Conservation (phyloP, 2,113 vertebrate genomes). For the Cyphomyrus plagiostoma region DNA sequence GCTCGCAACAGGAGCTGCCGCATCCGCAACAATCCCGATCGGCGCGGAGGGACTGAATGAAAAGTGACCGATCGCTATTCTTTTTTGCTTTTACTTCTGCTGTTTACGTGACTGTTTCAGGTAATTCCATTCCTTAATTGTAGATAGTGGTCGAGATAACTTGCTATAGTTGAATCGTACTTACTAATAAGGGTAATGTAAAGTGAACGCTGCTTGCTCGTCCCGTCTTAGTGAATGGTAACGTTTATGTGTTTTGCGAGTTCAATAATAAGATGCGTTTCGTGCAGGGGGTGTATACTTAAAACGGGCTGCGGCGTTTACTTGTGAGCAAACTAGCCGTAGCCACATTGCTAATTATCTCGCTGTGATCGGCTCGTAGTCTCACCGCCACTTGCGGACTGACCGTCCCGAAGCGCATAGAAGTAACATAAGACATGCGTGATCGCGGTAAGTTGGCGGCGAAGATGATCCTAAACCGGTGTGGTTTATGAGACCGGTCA, state of each 20-base stretch:
- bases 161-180: background rate
- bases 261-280: background rate
- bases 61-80: background rate
- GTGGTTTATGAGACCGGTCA: background rate
- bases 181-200: background rate
- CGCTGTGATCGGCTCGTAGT: background rate
- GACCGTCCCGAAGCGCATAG: too few relatives aligned
- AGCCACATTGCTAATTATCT: background rate
- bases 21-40: background rate
- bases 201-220: background rate
- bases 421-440: background rate
- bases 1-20: slow-evolving; percentile 32
- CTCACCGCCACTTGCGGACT: background rate
- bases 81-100: background rate
- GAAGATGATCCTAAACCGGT: background rate
- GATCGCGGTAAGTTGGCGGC: background rate
- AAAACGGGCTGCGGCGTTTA: background rate
- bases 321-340: background rate
- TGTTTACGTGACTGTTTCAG: background rate
- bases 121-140: background rate
- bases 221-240: background rate
- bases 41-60: background rate
- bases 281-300: background rate
- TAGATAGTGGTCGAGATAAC: background rate
- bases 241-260: background rate